Base-by-base conservation (phyloP, 2,888 invertebrate species). In the Watsonalla binaria region DNA sequence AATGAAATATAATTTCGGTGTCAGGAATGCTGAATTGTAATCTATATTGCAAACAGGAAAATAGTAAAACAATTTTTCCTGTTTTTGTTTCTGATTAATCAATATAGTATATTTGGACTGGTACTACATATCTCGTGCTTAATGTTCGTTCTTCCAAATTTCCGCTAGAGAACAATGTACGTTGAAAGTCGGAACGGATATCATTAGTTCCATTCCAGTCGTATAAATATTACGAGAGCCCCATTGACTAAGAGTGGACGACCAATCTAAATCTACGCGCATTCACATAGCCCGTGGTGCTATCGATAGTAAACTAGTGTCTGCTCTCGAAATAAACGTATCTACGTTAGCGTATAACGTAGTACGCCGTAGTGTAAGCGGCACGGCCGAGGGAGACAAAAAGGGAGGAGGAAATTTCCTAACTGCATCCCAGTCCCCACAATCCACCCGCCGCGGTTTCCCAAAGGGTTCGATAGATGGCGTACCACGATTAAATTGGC, bases 401-500 rank as follows among this genome's bases (percentile, higher is more conserved):
- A 11, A 33, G 58, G 63, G 62, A 42, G 66, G 62, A 54, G 49
- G 49, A 11, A 8, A 42, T 42, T 42, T 42, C 42, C 42, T 11
- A 42, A 11, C 11, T 42, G 42, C 8, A 42, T 11, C 60, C 56
- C 52, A 51, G 53, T 53, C 53, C 34, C 51, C 13, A 34, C 51
- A 51, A 37, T 14, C 49, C 49, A 15, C 46, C 51, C 54, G 54
- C 51, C 57, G 58, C 63, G 59, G 64, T 66, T 65, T 68, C 64
- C 63, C 68, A 63, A 63, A 63, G 63, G 61, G 66, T 65, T 73
- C 83, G 73, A 80, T 84, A 87, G 87, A 86, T 86, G 87, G 85
- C 86, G 79, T 68, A 68, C 57, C 65, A 66, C 76, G 80, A 81
- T 83, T 78, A 79, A 83, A 86, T 78, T 80, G 80, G 74, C 84